Conservation (phyloP, 2,888 invertebrate genomes). For the Ophion costatus region DNA sequence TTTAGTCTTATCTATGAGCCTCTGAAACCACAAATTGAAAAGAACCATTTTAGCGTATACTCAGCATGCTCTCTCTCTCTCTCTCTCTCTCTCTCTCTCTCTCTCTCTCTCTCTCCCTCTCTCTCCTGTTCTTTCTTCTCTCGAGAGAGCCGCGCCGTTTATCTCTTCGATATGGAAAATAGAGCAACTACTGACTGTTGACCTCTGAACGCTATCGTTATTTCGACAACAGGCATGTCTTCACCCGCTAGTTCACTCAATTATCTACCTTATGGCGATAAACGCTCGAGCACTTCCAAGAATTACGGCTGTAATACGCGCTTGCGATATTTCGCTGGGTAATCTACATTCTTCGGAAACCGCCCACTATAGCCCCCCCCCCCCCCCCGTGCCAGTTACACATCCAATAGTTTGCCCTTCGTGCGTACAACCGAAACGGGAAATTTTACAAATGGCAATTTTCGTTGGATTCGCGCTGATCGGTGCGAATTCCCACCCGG, state of each 20-base stretch:
- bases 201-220: background rate
- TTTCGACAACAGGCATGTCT: background rate
- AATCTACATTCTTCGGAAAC: background rate
- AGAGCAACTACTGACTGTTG: background rate
- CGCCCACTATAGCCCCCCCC: slow-evolving; percentile 15
- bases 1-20: slow-evolving; percentile 96
- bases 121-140: background rate
- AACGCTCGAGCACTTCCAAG: background rate
- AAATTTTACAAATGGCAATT: background rate
- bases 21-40: slow-evolving; percentile 85
- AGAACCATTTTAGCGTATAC: background rate
- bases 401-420: slow-evolving; percentile 40
- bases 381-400: slow-evolving; percentile 47
- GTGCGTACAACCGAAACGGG: background rate
- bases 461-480: background rate
- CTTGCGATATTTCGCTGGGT: background rate
- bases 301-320: slow-evolving; percentile 5
- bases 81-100: background rate
- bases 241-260: background rate
- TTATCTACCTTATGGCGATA: slow-evolving; percentile 18
- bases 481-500: background rate
- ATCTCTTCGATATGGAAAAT: background rate
- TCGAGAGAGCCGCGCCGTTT: background rate
- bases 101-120: too few species aligned
- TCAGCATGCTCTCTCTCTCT: background rate